Percentiles rank a stretch among this genome's conserved stretches.
These are phyloP conservation scores for Reinhardtius hippoglossoides DNA, from an alignment of 2,113 vertebrate genomes.

Conservation along the genomic window DNA sequence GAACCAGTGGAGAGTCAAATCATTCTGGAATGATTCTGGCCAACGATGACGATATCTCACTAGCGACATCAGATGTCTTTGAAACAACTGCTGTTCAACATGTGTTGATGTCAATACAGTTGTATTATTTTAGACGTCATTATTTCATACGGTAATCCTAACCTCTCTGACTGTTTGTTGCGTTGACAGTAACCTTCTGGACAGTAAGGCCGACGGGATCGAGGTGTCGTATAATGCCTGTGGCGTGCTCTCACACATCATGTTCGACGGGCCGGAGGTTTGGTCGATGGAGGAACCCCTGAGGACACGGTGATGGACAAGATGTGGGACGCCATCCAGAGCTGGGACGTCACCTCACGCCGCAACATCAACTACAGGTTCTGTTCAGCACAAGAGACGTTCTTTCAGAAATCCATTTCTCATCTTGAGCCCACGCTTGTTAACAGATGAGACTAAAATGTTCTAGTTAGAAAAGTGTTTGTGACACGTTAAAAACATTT, in stretches of 20 bases:
- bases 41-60: no score
- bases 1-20: neutral
- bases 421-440: no score
- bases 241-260: conserved; percentile 96
- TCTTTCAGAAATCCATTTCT: no score
- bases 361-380: conserved; percentile 98
- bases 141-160: no score
- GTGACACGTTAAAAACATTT: no score
- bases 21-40: no score
- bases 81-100: no score
- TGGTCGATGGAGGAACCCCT: conserved; percentile 91
- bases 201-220: conserved; percentile 97
- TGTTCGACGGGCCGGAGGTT: conserved; percentile 93
- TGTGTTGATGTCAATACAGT: no score
- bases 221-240: conserved; percentile 99
- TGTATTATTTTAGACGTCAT: no score
- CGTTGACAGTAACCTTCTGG: conserved; percentile 89
- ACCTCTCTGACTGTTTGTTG: neutral
- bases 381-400: neutral
- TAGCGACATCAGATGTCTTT: no score
- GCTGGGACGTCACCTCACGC: conserved; percentile 97
- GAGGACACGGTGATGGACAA: conserved; percentile 92
- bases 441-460: no score
- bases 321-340: conserved; percentile 97
- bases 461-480: no score